A percentile compares a stretch with the other conserved stretches of the same genome.
Conservation (phyloP, 2,888 invertebrate genomes). For the Phyllotreta cruciferae region DNA sequence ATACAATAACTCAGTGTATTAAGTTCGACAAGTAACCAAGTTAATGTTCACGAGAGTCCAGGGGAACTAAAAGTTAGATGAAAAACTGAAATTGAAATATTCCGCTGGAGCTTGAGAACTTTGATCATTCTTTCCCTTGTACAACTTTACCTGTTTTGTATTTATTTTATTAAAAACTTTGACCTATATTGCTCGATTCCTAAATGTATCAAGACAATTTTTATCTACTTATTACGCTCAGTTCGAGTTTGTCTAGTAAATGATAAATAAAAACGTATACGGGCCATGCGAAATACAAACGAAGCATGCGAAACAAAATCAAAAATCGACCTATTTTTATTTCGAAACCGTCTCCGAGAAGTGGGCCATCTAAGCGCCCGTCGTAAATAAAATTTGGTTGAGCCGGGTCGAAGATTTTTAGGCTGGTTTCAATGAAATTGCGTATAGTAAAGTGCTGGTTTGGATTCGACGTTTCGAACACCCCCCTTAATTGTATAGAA, state of each 20-base stretch:
- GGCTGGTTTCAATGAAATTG: slow-evolving; percentile 31
- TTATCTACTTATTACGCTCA: too few relatives aligned
- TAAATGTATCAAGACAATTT: too few relatives aligned
- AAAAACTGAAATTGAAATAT: too few relatives aligned
- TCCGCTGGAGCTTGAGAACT: too few relatives aligned
- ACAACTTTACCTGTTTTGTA: background rate
- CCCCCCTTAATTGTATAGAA: slow-evolving; percentile 41
- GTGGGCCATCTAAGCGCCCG: slow-evolving; percentile 1
- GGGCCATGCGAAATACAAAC: background rate
- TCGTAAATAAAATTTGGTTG: slow-evolving; percentile 5
- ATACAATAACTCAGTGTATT: background rate
- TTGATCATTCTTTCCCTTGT: too few relatives aligned
- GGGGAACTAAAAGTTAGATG: too few relatives aligned
- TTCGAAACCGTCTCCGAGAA: background rate
- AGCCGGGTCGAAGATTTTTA: slow-evolving; percentile 13
- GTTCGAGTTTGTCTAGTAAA: too few relatives aligned
- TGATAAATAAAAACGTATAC: too few relatives aligned
- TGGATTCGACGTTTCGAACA: slow-evolving; percentile 25
- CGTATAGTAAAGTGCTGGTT: slow-evolving; percentile 26
- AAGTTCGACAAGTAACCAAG: background rate
- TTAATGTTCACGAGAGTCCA: background rate
- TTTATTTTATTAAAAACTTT: background rate
- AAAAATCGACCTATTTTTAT: slow-evolving; percentile 11
- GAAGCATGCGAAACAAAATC: background rate
- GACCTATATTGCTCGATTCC: background rate